A percentile compares a stretch with the other conserved stretches of the same genome.
Conservation (phyloP, 2,797 vertebrate genomes). For the Danionella dracula region DNA sequence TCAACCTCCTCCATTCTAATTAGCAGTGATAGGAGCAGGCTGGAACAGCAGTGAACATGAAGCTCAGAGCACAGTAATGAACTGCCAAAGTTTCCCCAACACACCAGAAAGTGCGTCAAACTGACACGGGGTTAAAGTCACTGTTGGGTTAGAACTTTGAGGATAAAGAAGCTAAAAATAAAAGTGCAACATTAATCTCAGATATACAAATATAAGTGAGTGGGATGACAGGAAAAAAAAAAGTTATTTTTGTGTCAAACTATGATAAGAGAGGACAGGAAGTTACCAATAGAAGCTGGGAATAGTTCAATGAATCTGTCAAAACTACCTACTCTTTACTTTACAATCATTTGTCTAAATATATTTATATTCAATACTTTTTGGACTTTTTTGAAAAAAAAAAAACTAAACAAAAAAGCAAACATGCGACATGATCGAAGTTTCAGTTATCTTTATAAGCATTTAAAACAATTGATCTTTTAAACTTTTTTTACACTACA, state of each 20-base stretch:
- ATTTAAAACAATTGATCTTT: too few species aligned
- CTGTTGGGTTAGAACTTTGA: not conserved
- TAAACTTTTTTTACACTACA: not conserved
- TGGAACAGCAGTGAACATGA: conserved; percentile 35
- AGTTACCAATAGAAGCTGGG: not conserved
- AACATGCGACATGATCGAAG: too few species aligned
- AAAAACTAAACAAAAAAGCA: too few species aligned
- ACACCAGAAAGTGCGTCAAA: not conserved
- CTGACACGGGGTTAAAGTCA: conserved; percentile 1
- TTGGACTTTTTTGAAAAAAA: too few species aligned
- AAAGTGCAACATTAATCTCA: not conserved
- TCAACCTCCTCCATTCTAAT: conserved; percentile 49
- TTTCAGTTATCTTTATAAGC: too few species aligned
- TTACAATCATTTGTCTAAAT: too few species aligned
- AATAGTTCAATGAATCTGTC: too few species aligned
- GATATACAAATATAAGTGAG: conserved; percentile 14
- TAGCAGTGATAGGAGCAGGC: conserved; percentile 42
- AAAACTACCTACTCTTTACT: too few species aligned
- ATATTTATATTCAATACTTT: too few species aligned
- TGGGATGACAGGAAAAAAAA: not conserved
- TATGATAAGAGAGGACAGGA: conserved; percentile 4
- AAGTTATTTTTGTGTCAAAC: not conserved
- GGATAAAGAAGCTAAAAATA: conserved; percentile 3
- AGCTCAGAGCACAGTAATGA: conserved; percentile 7
- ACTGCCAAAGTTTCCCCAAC: conserved; percentile 7